phyloP scores from a whole-genome alignment of 2,888 invertebrate genomes.

The Oligia latruncula region DNA sequence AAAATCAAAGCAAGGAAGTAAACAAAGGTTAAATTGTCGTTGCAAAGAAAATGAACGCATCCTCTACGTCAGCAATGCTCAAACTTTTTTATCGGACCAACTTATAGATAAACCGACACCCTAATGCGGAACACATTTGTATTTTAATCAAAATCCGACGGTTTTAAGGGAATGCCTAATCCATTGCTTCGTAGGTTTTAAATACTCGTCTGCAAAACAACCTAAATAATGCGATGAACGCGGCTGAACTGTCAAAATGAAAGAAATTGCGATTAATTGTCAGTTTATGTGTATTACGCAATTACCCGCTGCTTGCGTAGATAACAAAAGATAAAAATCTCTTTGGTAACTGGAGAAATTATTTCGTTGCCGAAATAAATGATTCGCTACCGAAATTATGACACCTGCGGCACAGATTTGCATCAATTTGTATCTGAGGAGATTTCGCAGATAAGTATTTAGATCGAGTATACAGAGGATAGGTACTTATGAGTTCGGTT shows the following conservation, averaged over 20 bases:
- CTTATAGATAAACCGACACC: too few species aligned
- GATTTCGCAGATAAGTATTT: neutral
- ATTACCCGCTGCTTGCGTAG: neutral
- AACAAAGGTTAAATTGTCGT: constrained; percentile 32
- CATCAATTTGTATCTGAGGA: neutral
- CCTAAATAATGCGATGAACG: neutral
- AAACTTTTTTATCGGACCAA: constrained; percentile 16
- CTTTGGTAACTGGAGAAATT: neutral
- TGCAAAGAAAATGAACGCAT: constrained; percentile 49
- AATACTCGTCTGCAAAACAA: neutral
- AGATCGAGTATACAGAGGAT: neutral
- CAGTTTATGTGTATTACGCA: too few species aligned
- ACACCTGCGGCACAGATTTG: neutral
- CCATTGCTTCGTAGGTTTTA: neutral
- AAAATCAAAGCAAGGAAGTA: constrained; percentile 37
- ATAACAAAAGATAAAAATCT: neutral
- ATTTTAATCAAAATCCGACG: neutral
- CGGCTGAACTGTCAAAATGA: neutral
- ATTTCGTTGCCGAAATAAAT: neutral
- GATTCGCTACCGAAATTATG: neutral
- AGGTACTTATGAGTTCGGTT: neutral
- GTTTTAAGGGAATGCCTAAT: neutral
- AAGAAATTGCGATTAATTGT: neutral
- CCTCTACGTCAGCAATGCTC: constrained; percentile 8
- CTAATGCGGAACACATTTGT: neutral